Conservation (phyloP, 2,888 invertebrate species). For the Sisyra nigra region DNA sequence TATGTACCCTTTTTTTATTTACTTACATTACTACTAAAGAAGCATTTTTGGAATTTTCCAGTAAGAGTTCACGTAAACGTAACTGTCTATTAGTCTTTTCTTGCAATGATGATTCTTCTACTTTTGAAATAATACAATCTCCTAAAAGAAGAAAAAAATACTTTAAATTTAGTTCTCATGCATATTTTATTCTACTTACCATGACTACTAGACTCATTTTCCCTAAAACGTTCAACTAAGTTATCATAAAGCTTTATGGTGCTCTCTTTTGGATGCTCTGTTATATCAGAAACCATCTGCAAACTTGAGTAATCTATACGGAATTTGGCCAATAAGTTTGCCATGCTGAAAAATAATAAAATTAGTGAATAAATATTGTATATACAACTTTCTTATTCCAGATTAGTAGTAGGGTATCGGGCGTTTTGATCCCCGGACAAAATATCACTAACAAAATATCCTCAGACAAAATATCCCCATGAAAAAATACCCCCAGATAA, state of each 20-base stretch:
- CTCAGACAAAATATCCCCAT: too few species aligned
- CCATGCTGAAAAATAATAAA: slow-evolving; percentile 64
- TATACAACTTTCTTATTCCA: neutral
- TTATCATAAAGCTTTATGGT: slow-evolving; percentile 60
- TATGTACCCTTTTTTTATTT: too few species aligned
- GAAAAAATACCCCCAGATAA: too few species aligned
- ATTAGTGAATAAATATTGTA: slow-evolving; percentile 7
- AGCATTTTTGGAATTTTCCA: slow-evolving; percentile 73
- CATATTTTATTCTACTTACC: neutral
- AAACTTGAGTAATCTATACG: slow-evolving; percentile 86
- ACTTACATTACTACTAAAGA: slow-evolving; percentile 89
- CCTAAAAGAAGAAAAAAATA: slow-evolving; percentile 13
- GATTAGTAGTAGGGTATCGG: neutral
- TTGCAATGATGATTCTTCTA: slow-evolving; percentile 54
- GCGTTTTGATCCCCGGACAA: too few species aligned
- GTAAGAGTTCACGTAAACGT: slow-evolving; percentile 73
- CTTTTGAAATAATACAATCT: slow-evolving; percentile 53
- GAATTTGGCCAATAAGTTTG: slow-evolving; percentile 81
- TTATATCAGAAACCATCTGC: slow-evolving; percentile 81
- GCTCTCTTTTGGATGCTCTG: slow-evolving; percentile 59
- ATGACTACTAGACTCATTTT: slow-evolving; percentile 17
- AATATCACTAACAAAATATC: too few species aligned
- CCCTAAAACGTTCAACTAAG: slow-evolving; percentile 49
- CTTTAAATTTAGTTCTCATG: neutral
- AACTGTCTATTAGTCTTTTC: slow-evolving; percentile 87